Evolutionary conservation across 30 jellyfish, hydroid and myxozoan genomes (phyloP).

Genomic region (Phacellophora camtschatica): DNA sequence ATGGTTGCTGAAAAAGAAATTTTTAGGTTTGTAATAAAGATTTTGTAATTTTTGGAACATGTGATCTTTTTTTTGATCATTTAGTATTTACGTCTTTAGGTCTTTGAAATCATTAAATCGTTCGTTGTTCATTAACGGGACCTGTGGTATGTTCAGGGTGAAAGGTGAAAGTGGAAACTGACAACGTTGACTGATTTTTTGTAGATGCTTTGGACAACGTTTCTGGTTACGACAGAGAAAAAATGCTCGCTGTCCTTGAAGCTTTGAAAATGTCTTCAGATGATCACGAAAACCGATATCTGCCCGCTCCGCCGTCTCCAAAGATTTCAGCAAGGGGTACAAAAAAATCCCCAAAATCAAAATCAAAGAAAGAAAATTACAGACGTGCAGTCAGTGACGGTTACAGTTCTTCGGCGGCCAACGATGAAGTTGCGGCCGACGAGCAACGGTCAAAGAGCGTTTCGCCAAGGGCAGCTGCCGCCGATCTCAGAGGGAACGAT

Average conservation of each 20-base stretch:
- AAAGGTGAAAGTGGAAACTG: too few relatives aligned
- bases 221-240: slow-evolving; percentile 89
- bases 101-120: too few relatives aligned
- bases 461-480: slow-evolving; percentile 3
- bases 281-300: slow-evolving; percentile 29
- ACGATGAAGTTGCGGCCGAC: not conserved
- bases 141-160: too few relatives aligned
- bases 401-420: not conserved
- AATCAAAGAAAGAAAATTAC: slow-evolving; percentile 9
- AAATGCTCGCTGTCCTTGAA: slow-evolving; percentile 75
- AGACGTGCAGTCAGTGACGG: slow-evolving; percentile 57
- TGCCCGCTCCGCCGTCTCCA: slow-evolving; percentile 61
- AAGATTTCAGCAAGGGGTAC: slow-evolving; percentile 23
- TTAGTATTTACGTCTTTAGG: too few relatives aligned
- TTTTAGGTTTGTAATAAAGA: too few relatives aligned
- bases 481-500: not conserved
- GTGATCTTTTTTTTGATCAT: too few relatives aligned
- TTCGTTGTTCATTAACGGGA: too few relatives aligned
- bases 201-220: slow-evolving; percentile 88
- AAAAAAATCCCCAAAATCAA: slow-evolving; percentile 15
- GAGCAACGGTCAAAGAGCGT: slow-evolving; percentile 56
- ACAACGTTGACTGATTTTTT: not conserved
- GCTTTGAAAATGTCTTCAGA: slow-evolving; percentile 83
- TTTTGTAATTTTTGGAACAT: too few relatives aligned
- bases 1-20: too few relatives aligned